These are phyloP conservation scores for Temnothorax longispinosus DNA, from an alignment of 1,140 invertebrate genomes.

Conservation along the genomic window DNA sequence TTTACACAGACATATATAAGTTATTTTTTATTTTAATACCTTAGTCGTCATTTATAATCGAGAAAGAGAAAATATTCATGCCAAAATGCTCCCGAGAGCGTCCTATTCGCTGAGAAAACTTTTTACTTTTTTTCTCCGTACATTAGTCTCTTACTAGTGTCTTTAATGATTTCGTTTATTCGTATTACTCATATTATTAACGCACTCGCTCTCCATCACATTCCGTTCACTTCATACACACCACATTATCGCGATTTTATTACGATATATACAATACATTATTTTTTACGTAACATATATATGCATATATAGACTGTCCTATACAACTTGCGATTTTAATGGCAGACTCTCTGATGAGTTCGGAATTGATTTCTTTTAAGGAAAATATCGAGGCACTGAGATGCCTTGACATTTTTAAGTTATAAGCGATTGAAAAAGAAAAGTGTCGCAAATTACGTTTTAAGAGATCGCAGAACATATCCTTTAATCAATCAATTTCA, in stretches of 20 bases:
- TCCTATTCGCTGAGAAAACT: neutral
- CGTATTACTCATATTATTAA: conserved; percentile 27
- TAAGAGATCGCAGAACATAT: neutral
- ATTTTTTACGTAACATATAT: conserved; percentile 19
- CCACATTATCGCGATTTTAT: conserved; percentile 15
- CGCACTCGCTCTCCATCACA: conserved; percentile 27
- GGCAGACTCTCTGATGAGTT: neutral
- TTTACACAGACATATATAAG: neutral
- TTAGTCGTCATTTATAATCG: neutral
- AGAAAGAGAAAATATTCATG: neutral
- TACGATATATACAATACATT: neutral
- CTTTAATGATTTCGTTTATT: conserved; percentile 44
- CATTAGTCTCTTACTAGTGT: conserved; percentile 28
- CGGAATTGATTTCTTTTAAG: neutral
- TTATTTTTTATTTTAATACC: neutral
- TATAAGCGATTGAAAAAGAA: neutral
- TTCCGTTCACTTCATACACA: conserved; percentile 24
- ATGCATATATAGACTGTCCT: neutral
- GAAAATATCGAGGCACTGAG: neutral
- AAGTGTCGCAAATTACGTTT: neutral
- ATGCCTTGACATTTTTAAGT: neutral
- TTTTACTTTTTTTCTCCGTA: neutral
- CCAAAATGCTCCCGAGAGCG: conserved; percentile 5
- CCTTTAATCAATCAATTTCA: neutral
- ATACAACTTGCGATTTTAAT: neutral